Conservation (phyloP, 2,113 vertebrate genomes). For the Paralichthys olivaceus region DNA sequence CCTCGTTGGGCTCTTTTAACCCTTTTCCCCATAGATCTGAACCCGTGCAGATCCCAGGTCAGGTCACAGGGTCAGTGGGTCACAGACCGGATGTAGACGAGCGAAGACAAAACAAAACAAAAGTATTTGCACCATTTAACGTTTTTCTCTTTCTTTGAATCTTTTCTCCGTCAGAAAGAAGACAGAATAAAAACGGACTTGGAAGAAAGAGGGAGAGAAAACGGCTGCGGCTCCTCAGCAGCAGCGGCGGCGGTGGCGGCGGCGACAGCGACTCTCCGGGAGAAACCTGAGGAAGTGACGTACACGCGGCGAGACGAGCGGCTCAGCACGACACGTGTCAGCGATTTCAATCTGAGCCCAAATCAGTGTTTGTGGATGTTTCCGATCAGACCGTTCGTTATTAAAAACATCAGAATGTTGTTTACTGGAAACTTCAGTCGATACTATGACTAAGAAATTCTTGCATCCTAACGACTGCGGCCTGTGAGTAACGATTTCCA, state of each 20-base stretch:
- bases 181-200: conserved; percentile 43
- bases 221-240: conserved; percentile 33
- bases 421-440: conserved; percentile 4
- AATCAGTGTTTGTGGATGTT: not conserved
- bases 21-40: too few relatives aligned
- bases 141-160: not conserved
- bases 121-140: not conserved
- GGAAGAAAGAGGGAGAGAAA: conserved; percentile 60
- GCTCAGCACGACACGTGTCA: not conserved
- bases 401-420: not conserved
- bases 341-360: not conserved
- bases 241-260: not conserved
- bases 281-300: not conserved
- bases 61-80: too few relatives aligned
- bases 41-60: too few relatives aligned
- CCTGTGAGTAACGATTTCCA: conserved; percentile 5
- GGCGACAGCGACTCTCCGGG: not conserved
- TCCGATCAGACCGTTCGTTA: not conserved
- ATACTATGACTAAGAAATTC: conserved; percentile 12
- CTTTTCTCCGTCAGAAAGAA: conserved; percentile 54
- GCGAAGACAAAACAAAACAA: not conserved
- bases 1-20: too few relatives aligned
- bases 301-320: not conserved
- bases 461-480: not conserved
- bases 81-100: too few relatives aligned